Percentiles rank a stretch among this genome's conserved stretches.
Evolutionary conservation across 2,797 vertebrate species (phyloP).

Genomic region (Enteromius fasciolatus): DNA sequence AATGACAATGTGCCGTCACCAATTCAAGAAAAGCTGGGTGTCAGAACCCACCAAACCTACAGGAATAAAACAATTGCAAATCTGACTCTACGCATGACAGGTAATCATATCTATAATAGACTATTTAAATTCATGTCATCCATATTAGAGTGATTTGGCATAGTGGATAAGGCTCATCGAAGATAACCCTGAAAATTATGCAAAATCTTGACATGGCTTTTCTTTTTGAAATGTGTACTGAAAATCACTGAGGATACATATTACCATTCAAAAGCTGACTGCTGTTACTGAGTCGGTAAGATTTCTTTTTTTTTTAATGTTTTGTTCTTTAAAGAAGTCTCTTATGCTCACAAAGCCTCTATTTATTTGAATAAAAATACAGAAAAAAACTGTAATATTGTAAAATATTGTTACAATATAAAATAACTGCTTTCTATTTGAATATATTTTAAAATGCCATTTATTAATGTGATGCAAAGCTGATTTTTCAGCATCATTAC

Average conservation of each 20-base stretch:
- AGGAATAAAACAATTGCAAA: background rate
- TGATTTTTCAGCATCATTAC: no score
- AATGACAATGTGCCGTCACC: background rate
- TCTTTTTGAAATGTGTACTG: background rate
- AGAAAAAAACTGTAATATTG: background rate
- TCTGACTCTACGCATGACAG: background rate
- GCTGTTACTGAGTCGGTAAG: background rate
- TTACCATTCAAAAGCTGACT: background rate
- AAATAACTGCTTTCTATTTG: background rate
- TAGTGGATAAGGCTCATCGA: background rate
- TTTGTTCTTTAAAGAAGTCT: background rate
- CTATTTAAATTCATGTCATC: background rate
- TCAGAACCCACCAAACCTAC: background rate
- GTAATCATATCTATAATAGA: background rate
- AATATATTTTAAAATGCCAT: background rate
- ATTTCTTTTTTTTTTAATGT: background rate
- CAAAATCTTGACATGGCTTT: background rate
- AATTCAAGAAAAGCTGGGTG: background rate
- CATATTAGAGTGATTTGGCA: background rate
- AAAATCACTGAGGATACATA: background rate
- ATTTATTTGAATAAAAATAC: background rate
- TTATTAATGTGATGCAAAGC: background rate
- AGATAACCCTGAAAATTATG: background rate
- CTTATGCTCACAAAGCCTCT: background rate
- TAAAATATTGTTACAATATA: background rate